Conservation (phyloP, 2,888 invertebrate species). For the Andrena bicolor region DNA sequence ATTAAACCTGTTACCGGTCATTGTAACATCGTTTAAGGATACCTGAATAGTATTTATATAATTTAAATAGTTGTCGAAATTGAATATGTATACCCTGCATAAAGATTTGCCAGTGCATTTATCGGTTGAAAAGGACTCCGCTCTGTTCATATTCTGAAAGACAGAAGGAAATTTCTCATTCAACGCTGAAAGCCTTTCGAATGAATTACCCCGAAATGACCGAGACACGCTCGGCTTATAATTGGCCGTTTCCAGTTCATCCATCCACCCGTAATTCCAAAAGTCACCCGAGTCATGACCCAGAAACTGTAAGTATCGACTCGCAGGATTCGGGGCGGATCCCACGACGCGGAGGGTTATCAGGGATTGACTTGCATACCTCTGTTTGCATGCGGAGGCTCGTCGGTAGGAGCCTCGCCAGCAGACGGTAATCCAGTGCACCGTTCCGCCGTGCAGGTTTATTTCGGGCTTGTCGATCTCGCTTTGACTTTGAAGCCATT, state of each 20-base stretch:
- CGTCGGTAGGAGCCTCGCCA: neutral
- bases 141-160: neutral
- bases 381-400: neutral
- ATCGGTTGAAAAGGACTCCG: no score
- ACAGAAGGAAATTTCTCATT: neutral
- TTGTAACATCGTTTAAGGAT: no score
- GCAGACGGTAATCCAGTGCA: neutral
- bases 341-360: neutral
- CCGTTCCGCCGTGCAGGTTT: neutral
- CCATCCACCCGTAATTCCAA: neutral
- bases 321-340: neutral
- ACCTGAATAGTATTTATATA: no score
- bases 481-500: neutral
- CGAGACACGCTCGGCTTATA: neutral
- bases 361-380: conserved; percentile 6
- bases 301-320: neutral
- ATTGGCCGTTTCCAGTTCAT: neutral
- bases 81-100: no score
- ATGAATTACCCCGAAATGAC: neutral
- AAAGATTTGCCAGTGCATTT: no score
- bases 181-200: neutral
- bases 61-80: no score
- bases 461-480: neutral
- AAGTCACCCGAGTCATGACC: neutral
- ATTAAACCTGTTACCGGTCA: no score